Percentiles rank a stretch among this genome's conserved stretches.
phyloP scores from a whole-genome alignment of 2,888 invertebrate species.

The Caenorhabditis afra region DNA sequence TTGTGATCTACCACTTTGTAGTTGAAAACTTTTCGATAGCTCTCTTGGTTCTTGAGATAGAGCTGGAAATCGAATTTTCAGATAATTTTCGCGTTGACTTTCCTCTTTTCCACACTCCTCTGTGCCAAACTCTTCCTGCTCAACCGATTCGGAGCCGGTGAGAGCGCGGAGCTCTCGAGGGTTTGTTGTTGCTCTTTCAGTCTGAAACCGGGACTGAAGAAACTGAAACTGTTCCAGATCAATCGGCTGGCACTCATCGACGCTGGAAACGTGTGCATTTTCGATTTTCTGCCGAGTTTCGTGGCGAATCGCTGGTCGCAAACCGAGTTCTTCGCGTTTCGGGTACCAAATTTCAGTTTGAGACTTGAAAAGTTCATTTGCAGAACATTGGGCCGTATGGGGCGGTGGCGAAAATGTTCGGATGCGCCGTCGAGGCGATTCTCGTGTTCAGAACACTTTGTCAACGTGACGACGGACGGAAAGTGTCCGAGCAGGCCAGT shows the following conservation, averaged over 20 bases:
- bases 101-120: slow-evolving; percentile 5
- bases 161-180: not conserved
- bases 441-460: slow-evolving; percentile 10
- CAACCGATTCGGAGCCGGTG: not conserved
- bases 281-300: slow-evolving; percentile 37
- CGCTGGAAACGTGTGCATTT: slow-evolving; percentile 19
- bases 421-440: slow-evolving; percentile 36
- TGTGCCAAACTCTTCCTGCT: slow-evolving; percentile 34
- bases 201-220: too few species aligned
- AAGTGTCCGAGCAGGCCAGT: not conserved
- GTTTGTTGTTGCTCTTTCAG: not conserved
- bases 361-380: not conserved
- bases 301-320: slow-evolving; percentile 9
- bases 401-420: slow-evolving; percentile 23
- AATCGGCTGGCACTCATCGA: slow-evolving; percentile 47
- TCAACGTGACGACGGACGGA: not conserved
- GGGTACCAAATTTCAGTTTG: not conserved
- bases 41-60: too few species aligned
- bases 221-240: slow-evolving; percentile 8
- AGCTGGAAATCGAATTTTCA: slow-evolving; percentile 35
- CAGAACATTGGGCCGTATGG: slow-evolving; percentile 46
- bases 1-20: too few species aligned
- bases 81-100: slow-evolving; percentile 37
- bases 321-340: slow-evolving; percentile 25
- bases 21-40: too few species aligned